These are phyloP conservation scores for Halcyon malimbica DNA, from an alignment of 2,113 vertebrate genomes.

Conservation along the genomic window DNA sequence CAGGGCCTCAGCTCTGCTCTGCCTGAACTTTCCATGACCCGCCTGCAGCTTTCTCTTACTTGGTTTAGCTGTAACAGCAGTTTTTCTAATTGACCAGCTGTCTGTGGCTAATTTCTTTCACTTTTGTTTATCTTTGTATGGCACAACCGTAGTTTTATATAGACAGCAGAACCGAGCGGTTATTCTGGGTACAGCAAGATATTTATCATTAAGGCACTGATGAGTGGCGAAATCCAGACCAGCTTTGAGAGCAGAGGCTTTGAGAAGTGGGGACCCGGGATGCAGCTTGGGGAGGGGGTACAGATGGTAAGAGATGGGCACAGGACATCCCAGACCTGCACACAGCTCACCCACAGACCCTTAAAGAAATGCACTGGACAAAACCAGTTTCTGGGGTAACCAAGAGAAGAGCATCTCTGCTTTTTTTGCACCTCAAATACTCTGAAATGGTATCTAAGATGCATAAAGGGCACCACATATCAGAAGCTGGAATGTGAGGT, in stretches of 20 bases:
- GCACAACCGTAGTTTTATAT: not conserved
- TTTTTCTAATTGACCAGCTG: not conserved
- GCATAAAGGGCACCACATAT: not conserved
- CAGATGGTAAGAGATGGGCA: not conserved
- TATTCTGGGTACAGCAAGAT: not conserved
- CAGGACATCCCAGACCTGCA: not conserved
- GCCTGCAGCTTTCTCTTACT: not conserved
- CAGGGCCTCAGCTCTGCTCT: not conserved
- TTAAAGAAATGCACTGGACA: not conserved
- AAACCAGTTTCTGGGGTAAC: not conserved
- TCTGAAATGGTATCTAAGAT: not conserved
- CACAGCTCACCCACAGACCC: not conserved
- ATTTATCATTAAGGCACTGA: not conserved
- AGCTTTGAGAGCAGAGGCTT: not conserved
- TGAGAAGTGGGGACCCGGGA: not conserved
- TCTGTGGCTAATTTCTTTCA: not conserved
- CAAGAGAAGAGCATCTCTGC: not conserved
- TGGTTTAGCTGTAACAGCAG: not conserved
- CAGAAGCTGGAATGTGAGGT: fast-evolving
- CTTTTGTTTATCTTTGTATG: not conserved
- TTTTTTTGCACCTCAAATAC: not conserved
- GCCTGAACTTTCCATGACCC: not conserved
- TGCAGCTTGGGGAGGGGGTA: too few species aligned
- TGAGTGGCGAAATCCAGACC: not conserved
- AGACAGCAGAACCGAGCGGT: not conserved